Conservation (phyloP, 2,888 invertebrate species). For the Gymnoscelis rufifasciata region DNA sequence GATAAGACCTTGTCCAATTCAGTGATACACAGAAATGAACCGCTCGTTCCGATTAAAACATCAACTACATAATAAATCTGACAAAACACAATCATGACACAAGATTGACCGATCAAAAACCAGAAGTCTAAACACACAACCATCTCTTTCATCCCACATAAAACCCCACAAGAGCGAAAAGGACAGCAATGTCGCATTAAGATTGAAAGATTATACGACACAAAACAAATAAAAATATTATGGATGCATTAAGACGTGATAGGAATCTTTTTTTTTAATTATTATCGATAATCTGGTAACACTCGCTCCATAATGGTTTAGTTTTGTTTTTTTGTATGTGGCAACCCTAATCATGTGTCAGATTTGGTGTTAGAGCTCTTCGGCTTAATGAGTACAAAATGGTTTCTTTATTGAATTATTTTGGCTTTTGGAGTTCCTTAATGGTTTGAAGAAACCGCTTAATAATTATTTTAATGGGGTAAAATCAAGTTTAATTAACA, state of each 20-base stretch:
- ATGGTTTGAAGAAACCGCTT: not conserved
- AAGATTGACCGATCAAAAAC: conserved; percentile 68
- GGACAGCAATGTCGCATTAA: conserved; percentile 57
- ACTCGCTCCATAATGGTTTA: conserved; percentile 70
- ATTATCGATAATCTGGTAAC: conserved; percentile 78
- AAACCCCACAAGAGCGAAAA: conserved; percentile 30
- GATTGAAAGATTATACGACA: conserved; percentile 56
- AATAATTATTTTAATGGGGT: no score
- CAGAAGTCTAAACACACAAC: conserved; percentile 57
- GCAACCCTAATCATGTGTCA: conserved; percentile 78
- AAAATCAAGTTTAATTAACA: no score
- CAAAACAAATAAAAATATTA: conserved; percentile 76
- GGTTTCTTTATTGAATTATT: conserved; percentile 57
- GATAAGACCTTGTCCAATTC: not conserved
- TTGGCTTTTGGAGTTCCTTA: conserved; percentile 38
- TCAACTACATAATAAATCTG: conserved; percentile 52
- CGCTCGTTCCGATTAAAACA: conserved; percentile 48
- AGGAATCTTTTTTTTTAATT: conserved; percentile 60
- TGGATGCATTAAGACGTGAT: conserved; percentile 74
- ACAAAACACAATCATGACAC: conserved; percentile 52
- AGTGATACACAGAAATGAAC: conserved; percentile 34
- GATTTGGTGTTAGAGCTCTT: conserved; percentile 64
- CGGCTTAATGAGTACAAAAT: conserved; percentile 64
- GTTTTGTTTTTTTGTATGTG: conserved; percentile 62
- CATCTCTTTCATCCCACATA: conserved; percentile 40